phyloP scores from a whole-genome alignment of 2,888 invertebrate genomes.

The Rhagium mordax region DNA sequence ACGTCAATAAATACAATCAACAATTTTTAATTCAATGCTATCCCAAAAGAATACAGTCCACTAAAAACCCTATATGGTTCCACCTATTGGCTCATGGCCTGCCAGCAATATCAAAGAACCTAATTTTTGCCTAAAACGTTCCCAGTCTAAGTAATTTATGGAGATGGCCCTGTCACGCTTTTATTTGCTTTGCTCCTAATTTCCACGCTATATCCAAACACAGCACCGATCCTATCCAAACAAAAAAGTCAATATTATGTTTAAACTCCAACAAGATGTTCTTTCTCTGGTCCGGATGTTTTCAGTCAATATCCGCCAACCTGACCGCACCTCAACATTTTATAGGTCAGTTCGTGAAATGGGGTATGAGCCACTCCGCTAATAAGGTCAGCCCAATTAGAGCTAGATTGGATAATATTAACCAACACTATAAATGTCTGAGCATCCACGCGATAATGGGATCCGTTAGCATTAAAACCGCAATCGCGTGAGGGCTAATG shows the following conservation, averaged over 20 bases:
- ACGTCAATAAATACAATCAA: too few species aligned
- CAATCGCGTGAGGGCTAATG: conserved; percentile 14
- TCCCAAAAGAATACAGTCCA: too few species aligned
- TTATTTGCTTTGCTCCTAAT: conserved; percentile 17
- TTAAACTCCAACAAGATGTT: conserved; percentile 9
- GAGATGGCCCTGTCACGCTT: background rate
- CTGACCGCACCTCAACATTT: conserved; percentile 36
- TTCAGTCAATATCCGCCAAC: conserved; percentile 31
- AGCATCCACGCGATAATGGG: background rate
- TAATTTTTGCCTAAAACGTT: background rate
- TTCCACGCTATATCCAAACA: conserved; percentile 16
- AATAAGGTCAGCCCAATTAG: conserved; percentile 50
- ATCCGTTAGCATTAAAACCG: background rate
- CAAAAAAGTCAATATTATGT: conserved; percentile 9
- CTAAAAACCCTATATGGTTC: too few species aligned
- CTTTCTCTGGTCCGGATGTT: conserved; percentile 28
- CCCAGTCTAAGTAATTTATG: conserved; percentile 8
- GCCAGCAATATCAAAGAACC: background rate
- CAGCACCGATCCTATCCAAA: conserved; percentile 16
- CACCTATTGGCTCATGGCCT: too few species aligned
- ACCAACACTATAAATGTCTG: conserved; percentile 8
- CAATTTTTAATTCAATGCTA: too few species aligned
- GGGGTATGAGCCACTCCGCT: conserved; percentile 51
- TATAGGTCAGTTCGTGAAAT: conserved; percentile 49
- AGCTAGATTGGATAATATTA: conserved; percentile 19